These are phyloP conservation scores for Amiota minor DNA, from an alignment of 2,888 invertebrate genomes.

Conservation along the genomic window DNA sequence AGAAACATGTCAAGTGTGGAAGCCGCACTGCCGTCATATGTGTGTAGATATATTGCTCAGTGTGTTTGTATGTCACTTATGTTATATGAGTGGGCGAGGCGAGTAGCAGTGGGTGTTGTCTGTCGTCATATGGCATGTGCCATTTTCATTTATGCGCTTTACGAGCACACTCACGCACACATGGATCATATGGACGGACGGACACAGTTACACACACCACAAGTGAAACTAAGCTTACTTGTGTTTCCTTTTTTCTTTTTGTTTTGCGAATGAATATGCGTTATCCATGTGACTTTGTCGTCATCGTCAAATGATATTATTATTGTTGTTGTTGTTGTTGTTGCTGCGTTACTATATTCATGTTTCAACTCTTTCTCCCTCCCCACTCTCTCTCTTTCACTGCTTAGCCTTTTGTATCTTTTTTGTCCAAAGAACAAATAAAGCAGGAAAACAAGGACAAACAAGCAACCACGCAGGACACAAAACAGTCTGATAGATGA, in stretches of 20 bases:
- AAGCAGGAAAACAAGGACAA: slow-evolving; percentile 6
- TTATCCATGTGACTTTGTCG: no score
- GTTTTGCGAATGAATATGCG: no score
- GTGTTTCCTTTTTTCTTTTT: neutral
- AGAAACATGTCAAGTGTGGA: slow-evolving; percentile 20
- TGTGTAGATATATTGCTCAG: neutral
- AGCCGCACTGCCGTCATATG: neutral
- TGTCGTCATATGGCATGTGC: slow-evolving; percentile 7
- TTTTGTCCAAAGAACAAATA: no score
- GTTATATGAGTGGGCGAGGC: slow-evolving; percentile 4
- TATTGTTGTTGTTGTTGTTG: no score
- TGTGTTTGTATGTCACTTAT: neutral
- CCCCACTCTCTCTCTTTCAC: no score
- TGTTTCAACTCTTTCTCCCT: no score
- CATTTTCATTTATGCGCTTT: slow-evolving; percentile 17
- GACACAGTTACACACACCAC: neutral
- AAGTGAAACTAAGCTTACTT: neutral
- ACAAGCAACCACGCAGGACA: no score
- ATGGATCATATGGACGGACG: neutral
- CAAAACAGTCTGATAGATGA: no score
- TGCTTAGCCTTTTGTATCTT: no score
- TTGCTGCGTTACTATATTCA: no score
- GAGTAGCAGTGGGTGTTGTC: neutral
- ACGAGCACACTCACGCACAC: neutral
- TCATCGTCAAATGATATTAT: no score